These are phyloP conservation scores for Ophioninae sp. DNA, from an alignment of 2,888 invertebrate species.

Conservation along the genomic window DNA sequence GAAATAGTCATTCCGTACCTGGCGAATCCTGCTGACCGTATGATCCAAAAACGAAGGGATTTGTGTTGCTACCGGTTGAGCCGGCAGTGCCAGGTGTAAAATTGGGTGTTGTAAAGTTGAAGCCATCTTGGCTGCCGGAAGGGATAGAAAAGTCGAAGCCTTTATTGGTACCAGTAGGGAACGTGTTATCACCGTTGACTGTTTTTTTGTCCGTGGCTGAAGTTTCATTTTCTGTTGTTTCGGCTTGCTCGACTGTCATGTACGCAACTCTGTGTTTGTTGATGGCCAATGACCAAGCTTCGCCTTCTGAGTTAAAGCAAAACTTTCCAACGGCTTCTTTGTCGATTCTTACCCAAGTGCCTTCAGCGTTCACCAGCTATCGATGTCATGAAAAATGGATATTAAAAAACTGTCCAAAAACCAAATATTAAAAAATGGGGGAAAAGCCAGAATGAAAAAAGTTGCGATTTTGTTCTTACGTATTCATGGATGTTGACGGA, in stretches of 20 bases:
- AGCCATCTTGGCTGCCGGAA: slow-evolving; percentile 74
- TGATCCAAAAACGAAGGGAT: slow-evolving; percentile 81
- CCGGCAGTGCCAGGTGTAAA: slow-evolving; percentile 69
- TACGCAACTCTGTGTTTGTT: slow-evolving; percentile 85
- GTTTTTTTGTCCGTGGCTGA: slow-evolving; percentile 71
- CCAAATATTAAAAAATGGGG: not conserved
- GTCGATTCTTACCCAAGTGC: slow-evolving; percentile 86
- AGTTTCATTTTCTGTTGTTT: slow-evolving; percentile 76
- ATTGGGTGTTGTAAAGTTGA: slow-evolving; percentile 74
- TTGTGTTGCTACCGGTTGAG: slow-evolving; percentile 73
- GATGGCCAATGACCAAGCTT: slow-evolving; percentile 88
- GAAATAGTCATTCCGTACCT: slow-evolving; percentile 60
- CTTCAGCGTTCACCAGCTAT: slow-evolving; percentile 84
- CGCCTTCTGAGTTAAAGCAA: slow-evolving; percentile 86
- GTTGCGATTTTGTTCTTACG: too few relatives aligned
- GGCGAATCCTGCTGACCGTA: slow-evolving; percentile 75
- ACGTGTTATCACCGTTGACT: slow-evolving; percentile 68
- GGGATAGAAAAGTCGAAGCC: slow-evolving; percentile 84
- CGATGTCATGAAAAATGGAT: slow-evolving; percentile 47
- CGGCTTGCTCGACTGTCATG: slow-evolving; percentile 83
- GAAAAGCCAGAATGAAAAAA: too few relatives aligned
- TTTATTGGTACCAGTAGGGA: slow-evolving; percentile 77
- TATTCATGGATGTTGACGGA: slow-evolving; percentile 85
- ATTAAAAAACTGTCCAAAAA: not conserved
- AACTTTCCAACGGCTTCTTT: slow-evolving; percentile 85